Evolutionary conservation across 2,797 vertebrate genomes (phyloP).

Genomic region (Enteromius afrohamiltoni): DNA sequence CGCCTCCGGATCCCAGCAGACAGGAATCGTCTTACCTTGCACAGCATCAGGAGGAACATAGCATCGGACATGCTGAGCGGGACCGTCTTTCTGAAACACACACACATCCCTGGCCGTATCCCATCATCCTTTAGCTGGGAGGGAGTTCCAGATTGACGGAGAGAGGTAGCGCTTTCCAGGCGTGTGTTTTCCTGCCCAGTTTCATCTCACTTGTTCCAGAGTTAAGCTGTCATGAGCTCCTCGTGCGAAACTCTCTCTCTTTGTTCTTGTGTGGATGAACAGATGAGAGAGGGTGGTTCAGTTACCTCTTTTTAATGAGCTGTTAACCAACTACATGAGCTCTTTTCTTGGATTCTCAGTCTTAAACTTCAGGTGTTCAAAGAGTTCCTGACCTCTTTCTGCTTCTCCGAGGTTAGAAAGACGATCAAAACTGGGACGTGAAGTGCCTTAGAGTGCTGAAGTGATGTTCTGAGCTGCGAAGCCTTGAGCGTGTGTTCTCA

Average conservation of each 20-base stretch:
- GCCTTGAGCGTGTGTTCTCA: constrained; percentile 20
- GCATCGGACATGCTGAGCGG: constrained; percentile 84
- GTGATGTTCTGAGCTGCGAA: constrained; percentile 15
- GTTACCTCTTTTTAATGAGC: constrained; percentile 61
- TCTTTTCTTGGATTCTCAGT: constrained; percentile 33
- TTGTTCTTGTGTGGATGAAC: constrained; percentile 63
- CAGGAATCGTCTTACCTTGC: constrained; percentile 83
- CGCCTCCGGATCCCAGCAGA: constrained; percentile 19
- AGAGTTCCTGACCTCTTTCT: constrained; percentile 28
- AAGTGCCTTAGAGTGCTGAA: constrained; percentile 26
- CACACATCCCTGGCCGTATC: constrained; percentile 73
- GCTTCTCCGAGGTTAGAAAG: constrained; percentile 1
- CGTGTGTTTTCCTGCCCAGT: constrained; percentile 69
- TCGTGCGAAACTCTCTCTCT: constrained; percentile 48
- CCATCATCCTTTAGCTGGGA: constrained; percentile 75
- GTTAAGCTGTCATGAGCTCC: constrained; percentile 72
- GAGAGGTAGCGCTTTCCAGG: constrained; percentile 64
- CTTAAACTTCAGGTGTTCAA: constrained; percentile 24
- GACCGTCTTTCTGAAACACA: constrained; percentile 66
- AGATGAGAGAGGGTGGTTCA: constrained; percentile 64
- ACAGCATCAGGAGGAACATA: constrained; percentile 94
- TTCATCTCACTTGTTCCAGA: constrained; percentile 77
- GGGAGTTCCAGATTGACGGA: constrained; percentile 61
- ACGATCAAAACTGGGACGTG: constrained; percentile 13
- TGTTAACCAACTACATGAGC: constrained; percentile 13